Percentiles rank a stretch among this genome's conserved stretches.
phyloP scores from a whole-genome alignment of 2,888 invertebrate species.

The Nudaria mundana region DNA sequence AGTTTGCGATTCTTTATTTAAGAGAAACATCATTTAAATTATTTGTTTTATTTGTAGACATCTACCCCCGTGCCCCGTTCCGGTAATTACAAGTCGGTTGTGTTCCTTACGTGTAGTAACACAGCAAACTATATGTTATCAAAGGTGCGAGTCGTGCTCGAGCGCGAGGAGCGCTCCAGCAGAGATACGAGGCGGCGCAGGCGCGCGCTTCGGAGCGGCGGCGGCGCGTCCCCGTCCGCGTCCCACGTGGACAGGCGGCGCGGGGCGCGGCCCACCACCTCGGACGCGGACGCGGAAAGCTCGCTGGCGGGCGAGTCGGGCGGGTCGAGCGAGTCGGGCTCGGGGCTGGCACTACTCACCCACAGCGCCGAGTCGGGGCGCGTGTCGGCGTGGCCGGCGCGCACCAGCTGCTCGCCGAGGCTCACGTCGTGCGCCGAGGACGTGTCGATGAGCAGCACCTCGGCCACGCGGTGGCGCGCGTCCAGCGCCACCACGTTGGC shows the following conservation, averaged over 20 bases:
- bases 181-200: conserved; percentile 34
- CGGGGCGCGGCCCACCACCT: conserved; percentile 39
- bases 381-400: conserved; percentile 71
- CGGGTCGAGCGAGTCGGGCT: background rate
- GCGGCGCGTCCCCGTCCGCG: conserved; percentile 10
- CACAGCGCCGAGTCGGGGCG: conserved; percentile 44
- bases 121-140: background rate
- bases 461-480: conserved; percentile 5
- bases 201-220: conserved; percentile 35
- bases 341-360: conserved; percentile 41
- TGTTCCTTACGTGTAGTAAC: no score
- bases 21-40: no score
- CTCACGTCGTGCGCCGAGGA: conserved; percentile 65
- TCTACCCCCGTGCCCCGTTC: no score
- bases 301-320: conserved; percentile 34
- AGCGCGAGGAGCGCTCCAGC: conserved; percentile 2
- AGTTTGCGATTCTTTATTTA: no score
- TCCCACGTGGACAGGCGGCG: conserved; percentile 47
- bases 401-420: conserved; percentile 70
- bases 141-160: conserved; percentile 6
- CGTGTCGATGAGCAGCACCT: conserved; percentile 73
- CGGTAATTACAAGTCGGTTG: no score
- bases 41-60: no score
- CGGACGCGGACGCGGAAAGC: conserved; percentile 43
- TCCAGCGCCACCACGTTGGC: conserved; percentile 53